Evolutionary conservation across 2,797 vertebrate genomes (phyloP), one percentile per base, ranked within the genome.

Genomic region (Gymnothorax reevesii): DNA sequence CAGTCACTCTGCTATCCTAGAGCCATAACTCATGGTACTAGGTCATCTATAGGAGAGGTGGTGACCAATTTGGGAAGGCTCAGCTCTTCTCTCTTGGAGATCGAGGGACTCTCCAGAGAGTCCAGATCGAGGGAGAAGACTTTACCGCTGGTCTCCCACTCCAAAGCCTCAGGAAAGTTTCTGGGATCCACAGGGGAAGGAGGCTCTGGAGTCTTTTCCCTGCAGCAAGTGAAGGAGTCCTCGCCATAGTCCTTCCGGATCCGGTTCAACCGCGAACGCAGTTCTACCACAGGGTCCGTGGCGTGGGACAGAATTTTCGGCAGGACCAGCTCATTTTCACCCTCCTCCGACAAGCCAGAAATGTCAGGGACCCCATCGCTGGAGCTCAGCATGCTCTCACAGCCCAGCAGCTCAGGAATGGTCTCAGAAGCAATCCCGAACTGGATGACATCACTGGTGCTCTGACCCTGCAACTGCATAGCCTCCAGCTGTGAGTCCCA

Each of bases 121-220:
- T 96, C 95, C 10, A 96, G 84, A 82, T 97, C 94, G 73, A 97
- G 88, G 33, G 94, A 95, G 90, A 96, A 96, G 2, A 92, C 87
- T 69, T 89, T 89, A 82, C 90, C 91, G 8, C 10, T 83, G 33
- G 71, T 88, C 64, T 57, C 86, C 90, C 90, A 92, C 83, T 90
- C 87, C 33, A 13, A 57, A 71, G 9, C 71, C 83, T 91, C 89
- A 84, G 88, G 57, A 77, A 4, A 17, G 0, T 89, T 49, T 7
- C 27, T 3, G 0, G 0, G 33, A 60, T 25, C 75, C 49, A 86
- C 86, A 0, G 86, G 77, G 64, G 88, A 22, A 52, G 89, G 84
- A 54, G 87, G 75, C 64, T 92, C 88, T 0, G 89, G 84, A 0
- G 83, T 88, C 20, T 52, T 87, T 13, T 83, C 89, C 55, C 2